Conservation (phyloP, 2,797 vertebrate species). For the Ceryle rudis region DNA sequence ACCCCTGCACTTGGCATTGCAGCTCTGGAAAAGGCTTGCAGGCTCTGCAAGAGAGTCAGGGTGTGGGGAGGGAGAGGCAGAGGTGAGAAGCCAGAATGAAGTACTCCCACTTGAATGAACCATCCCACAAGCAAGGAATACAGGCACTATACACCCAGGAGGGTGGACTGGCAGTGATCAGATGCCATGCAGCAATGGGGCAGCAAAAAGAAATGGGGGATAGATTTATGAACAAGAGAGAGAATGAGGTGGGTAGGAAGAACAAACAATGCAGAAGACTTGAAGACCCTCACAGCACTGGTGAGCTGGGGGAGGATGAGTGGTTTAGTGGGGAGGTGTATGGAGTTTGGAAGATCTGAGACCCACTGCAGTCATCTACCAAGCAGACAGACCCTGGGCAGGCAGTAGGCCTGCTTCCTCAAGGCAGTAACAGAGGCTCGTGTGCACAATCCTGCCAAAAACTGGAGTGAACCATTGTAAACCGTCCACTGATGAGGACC, state of each 20-base stretch:
- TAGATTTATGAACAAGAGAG: neutral
- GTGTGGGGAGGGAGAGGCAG: neutral
- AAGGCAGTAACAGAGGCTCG: neutral
- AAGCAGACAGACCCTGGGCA: neutral
- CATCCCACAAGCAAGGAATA: neutral
- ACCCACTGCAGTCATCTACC: neutral
- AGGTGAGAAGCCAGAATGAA: neutral
- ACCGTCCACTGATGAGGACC: accelerated
- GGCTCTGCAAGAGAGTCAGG: neutral
- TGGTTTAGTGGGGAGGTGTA: neutral
- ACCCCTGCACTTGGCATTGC: neutral
- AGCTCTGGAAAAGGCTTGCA: neutral
- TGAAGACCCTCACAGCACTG: neutral
- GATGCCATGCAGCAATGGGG: neutral
- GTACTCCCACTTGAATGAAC: neutral
- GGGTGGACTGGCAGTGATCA: neutral
- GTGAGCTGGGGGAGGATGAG: neutral
- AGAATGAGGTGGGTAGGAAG: neutral
- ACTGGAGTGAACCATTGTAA: neutral
- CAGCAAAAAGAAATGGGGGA: neutral
- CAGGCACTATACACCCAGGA: neutral
- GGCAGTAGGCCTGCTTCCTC: neutral
- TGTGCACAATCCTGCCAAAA: neutral
- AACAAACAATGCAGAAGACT: neutral
- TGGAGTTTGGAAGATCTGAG: neutral